Evolutionary conservation across 2,888 invertebrate species (phyloP), one percentile per base, ranked within the genome.

Genomic region (Glyphotaelius pellucidus): DNA sequence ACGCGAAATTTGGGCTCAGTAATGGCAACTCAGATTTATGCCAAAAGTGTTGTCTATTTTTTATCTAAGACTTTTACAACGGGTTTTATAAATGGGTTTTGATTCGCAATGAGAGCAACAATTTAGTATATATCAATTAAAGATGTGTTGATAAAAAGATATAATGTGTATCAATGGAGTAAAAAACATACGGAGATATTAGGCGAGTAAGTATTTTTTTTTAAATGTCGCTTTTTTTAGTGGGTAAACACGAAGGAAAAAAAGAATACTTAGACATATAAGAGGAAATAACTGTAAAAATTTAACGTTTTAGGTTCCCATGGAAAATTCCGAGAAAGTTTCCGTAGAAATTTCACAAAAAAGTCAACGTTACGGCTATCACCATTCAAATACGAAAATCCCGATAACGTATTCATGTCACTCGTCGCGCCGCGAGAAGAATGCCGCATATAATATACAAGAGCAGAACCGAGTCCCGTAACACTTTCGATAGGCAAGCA

Each of bases 401-500:
- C 25, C 35, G 35, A 88, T 88, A 30, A 30, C 52, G 88, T 52
- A 88, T 67, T 31, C 88, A 67, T 31, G 88, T 88, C 88, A 67
- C 88, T 47, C 15, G 52, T 79, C 52, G 67, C 31, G 9, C 5
- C 79, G 15, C 88, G 88, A 88, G 30, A 52, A 30, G 67, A 52
- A 88, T 88, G 32, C 88, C 67, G n/a, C 67, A 9, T 67, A 7
- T n/a, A 67, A n/a, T 67, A n/a, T 67, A n/a, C 67, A n/a, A 67
- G 67, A 25, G n/a, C 67, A 67, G 67, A 67, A 67, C 32, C 47
- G 47, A 88, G 47, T 35, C 9, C 88, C 88, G 88, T 88, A 88
- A 88, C 88, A 88, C 88, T 88, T 88, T 88, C 88, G 88, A 88
- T 88, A 15, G 88, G 47, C 31, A n/a, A 52, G 47, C 88, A 19